Base-by-base conservation (phyloP, 1,140 invertebrate species). In the Musca domestica region DNA sequence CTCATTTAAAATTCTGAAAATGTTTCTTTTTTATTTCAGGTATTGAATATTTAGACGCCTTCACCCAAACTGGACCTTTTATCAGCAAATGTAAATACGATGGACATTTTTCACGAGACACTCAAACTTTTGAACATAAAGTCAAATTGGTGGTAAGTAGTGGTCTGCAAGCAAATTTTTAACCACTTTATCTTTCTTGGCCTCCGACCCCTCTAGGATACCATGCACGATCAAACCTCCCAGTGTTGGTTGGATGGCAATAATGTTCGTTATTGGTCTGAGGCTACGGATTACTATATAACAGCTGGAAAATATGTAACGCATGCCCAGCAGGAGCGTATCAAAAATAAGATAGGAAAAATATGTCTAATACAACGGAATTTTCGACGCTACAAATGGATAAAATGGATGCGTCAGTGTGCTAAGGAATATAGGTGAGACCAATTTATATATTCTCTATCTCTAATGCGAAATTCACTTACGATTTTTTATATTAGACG, bases 31-130 rank as follows among this genome's bases (percentile, higher is more conserved):
- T n/a, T n/a, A n/a, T n/a, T n/a, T n/a, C n/a, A 49, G 73, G 71
- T 25, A 74, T 83, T 9, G 80, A 85, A 71, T 89, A 87, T 73
- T 75, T 86, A 54, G 85, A 89, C 73, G 87, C 86, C 19, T 84
- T 81, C 66, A 85, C 85, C 0, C 88, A 89, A 77, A 89, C 88
- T 12, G 85, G 85, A 14, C 87, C 87, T 1, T 73, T 74, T 25
- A 74, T 78, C 12, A 76, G 80, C 22, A 76, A 78, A 56, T 65
- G 66, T 23, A 78, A 82, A 67, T 48, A 70, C 69, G 49, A 77
- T 76, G 69, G 77, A 69, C 74, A 67, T 76, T 47, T 74, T 71
- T 54, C 74, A 61, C 67, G 78, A 74, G 80, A 81, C 52, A 80
- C 78, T 0, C 80, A 82, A 49, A 81, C 80, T 25, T 69, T 68